These are phyloP conservation scores for Colossoma macropomum DNA, from an alignment of 2,113 vertebrate genomes.

Conservation along the genomic window DNA sequence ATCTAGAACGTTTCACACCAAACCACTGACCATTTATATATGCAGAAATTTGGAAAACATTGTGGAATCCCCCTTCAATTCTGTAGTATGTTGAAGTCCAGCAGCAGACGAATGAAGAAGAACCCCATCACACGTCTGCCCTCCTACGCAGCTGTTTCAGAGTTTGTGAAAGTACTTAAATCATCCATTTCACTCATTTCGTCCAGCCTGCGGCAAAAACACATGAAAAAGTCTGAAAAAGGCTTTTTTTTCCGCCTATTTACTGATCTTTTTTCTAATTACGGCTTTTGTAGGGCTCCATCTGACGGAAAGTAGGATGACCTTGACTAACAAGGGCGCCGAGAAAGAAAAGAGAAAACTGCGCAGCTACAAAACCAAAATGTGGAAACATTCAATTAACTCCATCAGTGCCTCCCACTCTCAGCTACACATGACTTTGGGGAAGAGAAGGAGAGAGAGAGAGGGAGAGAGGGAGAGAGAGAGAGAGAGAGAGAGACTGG, in stretches of 20 bases:
- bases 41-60: too few species aligned
- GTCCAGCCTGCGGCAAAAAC: background rate
- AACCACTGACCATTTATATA: too few species aligned
- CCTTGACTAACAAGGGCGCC: constrained; percentile 9
- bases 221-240: background rate
- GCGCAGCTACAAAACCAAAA: background rate
- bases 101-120: background rate
- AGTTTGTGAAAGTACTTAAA: background rate
- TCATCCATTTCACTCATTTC: background rate
- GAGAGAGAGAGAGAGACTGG: background rate
- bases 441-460: background rate
- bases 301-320: constrained; percentile 29
- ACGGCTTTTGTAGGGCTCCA: constrained; percentile 20
- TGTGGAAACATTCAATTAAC: constrained; percentile 3
- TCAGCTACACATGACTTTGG: background rate
- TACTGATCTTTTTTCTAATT: constrained; percentile 28
- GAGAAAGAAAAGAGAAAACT: constrained; percentile 3
- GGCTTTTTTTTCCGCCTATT: background rate
- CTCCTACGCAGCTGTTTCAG: background rate
- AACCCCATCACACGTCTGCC: background rate
- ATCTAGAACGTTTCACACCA: too few species aligned
- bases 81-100: background rate
- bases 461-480: background rate
- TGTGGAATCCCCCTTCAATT: background rate
- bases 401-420: constrained; percentile 17